These are phyloP conservation scores for Hippasteria phrygiana DNA, from an alignment of 53 echinoderm and acorn worm genomes.

Conservation along the genomic window DNA sequence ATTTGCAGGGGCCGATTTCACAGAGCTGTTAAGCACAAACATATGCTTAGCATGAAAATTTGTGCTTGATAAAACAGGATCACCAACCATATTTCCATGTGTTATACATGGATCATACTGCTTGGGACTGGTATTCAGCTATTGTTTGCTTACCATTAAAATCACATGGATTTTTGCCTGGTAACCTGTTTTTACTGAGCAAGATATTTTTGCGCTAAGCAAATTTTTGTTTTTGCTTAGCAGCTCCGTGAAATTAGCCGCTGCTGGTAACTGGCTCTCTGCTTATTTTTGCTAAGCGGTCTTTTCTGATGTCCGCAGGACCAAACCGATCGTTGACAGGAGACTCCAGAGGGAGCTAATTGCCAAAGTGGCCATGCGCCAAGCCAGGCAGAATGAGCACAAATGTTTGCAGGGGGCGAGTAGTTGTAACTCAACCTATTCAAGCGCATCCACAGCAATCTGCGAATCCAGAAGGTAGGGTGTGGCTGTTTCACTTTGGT, in stretches of 20 bases:
- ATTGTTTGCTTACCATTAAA: too few species aligned
- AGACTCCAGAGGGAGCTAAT: slow-evolving; percentile 75
- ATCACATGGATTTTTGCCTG: too few species aligned
- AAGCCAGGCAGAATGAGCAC: slow-evolving; percentile 58
- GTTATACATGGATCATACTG: too few species aligned
- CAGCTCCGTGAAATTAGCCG: too few species aligned
- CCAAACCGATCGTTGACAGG: slow-evolving; percentile 38
- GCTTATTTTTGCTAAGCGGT: neutral
- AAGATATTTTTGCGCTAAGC: neutral
- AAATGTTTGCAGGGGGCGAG: neutral
- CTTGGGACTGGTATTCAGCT: too few species aligned
- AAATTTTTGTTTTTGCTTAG: neutral
- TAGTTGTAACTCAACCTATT: slow-evolving; percentile 29
- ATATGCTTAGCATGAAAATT: too few species aligned
- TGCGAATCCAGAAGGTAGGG: slow-evolving; percentile 26
- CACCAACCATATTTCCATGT: too few species aligned
- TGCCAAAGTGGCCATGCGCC: slow-evolving; percentile 75
- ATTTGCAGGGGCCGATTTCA: too few species aligned
- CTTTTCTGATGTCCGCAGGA: neutral
- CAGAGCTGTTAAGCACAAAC: too few species aligned
- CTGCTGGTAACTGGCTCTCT: neutral
- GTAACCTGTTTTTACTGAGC: neutral
- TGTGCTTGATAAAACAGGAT: too few species aligned
- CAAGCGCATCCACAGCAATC: slow-evolving; percentile 43
- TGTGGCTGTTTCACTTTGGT: too few species aligned